Base-by-base conservation (phyloP, 2,888 invertebrate genomes). In the Napeogenes inachia region DNA sequence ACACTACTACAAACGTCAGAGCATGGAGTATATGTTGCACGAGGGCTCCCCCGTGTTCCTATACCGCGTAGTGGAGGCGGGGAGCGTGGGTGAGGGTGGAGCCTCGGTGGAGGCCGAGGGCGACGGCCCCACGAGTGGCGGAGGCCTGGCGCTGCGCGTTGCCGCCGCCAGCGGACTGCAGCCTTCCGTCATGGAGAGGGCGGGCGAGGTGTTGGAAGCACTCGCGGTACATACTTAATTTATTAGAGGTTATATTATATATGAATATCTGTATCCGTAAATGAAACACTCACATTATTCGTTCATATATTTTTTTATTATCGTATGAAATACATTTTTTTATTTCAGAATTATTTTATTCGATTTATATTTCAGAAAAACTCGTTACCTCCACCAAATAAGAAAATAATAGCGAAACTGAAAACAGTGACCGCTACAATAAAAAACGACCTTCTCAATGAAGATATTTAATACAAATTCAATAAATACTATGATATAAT, bases 111-210 rank as follows among this genome's bases (percentile, higher is more conserved):
- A 4, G 6, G 35, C 4, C 3, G 35, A 5, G 35, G 47, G 47
- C n/a, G 13, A 77, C 86, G 56, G 92, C 92, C 0, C 81, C 4
- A 35, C 21, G 21, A 21, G 21, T 21, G 21, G 83, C 21, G 79
- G 83, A 56, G 95, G 95, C 80, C 94, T 93, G 76, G 95, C 95
- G 12, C 91, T 91, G 60, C 90, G 92, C 55, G 93, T 94, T 55
- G 95, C 95, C 0, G 82, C 80, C 13, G 85, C 89, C 59, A 90
- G 92, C 57, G 95, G 94, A 0, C 78, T 95, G 5, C 84, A 91
- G 13, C 67, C 74, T 1, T 70, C 76, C 0, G 78, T 94, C 6
- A 80, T 94, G 2, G 71, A 84, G 3, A 81, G 95, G 56, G 93
- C 94, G 0, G 69, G 73, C 13, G 74, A 84, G 60, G 88, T 93